Conservation (phyloP, 1,140 invertebrate genomes). For the Orchesella cincta region DNA sequence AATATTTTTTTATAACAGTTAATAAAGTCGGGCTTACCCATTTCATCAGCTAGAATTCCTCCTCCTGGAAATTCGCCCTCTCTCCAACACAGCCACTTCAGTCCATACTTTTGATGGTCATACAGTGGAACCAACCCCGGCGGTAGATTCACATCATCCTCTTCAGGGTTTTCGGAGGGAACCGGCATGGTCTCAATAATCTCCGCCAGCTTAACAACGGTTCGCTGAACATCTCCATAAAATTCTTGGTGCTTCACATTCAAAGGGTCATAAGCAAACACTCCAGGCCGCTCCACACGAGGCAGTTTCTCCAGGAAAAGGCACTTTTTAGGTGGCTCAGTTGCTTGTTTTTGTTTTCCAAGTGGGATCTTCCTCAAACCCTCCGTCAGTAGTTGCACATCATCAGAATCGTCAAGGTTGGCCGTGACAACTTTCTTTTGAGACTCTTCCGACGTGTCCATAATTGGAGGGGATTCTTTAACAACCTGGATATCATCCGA, state of each 20-base stretch:
- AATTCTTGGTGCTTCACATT: slow-evolving; percentile 2
- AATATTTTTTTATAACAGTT: no score
- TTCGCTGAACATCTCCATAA: slow-evolving; percentile 35
- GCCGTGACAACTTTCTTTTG: background rate
- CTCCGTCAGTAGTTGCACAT: background rate
- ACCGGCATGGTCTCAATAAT: slow-evolving; percentile 54
- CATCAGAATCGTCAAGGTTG: background rate
- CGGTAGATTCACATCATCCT: slow-evolving; percentile 64
- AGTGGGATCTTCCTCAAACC: background rate
- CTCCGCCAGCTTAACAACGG: slow-evolving; percentile 18
- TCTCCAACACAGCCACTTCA: slow-evolving; percentile 86
- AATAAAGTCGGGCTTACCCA: background rate
- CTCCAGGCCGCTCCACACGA: background rate
- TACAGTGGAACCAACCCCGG: slow-evolving; percentile 70
- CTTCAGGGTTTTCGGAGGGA: slow-evolving; percentile 57
- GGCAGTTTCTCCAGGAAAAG: background rate
- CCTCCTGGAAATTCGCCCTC: slow-evolving; percentile 80
- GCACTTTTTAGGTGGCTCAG: background rate
- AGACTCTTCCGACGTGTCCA: background rate
- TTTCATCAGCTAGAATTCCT: slow-evolving; percentile 64
- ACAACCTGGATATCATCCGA: background rate
- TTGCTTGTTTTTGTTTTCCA: background rate
- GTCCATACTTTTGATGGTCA: slow-evolving; percentile 81
- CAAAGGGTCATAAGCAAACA: background rate
- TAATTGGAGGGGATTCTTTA: background rate